A percentile compares a stretch with the other conserved stretches of the same genome.
Conservation (phyloP, 2,888 invertebrate genomes). For the Temnothorax ravouxi region DNA sequence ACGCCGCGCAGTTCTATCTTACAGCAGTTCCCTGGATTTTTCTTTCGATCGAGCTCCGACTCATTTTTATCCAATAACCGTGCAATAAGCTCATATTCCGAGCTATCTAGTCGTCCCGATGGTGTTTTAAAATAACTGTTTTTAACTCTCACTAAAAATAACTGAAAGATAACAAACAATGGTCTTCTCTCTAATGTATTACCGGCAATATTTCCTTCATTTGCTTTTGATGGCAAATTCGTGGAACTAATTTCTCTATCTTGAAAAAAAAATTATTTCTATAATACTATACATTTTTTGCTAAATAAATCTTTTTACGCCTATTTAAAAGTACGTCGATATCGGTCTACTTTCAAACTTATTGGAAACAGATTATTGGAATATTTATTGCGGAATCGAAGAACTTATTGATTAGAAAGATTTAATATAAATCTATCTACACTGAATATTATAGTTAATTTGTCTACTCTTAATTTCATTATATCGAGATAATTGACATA, state of each 20-base stretch:
- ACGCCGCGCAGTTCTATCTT: constrained; percentile 22
- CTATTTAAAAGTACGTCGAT: constrained; percentile 29
- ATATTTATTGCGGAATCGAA: constrained; percentile 1
- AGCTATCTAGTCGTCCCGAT: constrained; percentile 8
- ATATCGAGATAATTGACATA: neutral
- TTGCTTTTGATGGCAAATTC: neutral
- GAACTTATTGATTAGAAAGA: constrained; percentile 25
- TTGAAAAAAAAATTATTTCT: constrained; percentile 1
- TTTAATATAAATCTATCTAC: constrained; percentile 9
- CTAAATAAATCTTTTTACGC: neutral
- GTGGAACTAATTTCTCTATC: neutral
- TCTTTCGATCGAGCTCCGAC: constrained; percentile 30
- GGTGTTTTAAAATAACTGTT: constrained; percentile 32
- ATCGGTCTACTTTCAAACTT: constrained; percentile 12
- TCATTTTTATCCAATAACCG: constrained; percentile 48
- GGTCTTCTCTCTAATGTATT: neutral
- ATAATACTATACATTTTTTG: neutral
- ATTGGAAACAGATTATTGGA: constrained; percentile 34
- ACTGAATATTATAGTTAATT: neutral
- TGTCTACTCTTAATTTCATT: neutral
- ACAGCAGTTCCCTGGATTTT: constrained; percentile 24
- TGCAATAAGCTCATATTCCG: constrained; percentile 42
- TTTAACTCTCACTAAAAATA: constrained; percentile 27
- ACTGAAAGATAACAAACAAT: constrained; percentile 15
- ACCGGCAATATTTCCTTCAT: constrained; percentile 10